A percentile compares a stretch with the other conserved stretches of the same genome.
phyloP scores from a whole-genome alignment of 2,888 invertebrate species.

The Flexamia atlantica region DNA sequence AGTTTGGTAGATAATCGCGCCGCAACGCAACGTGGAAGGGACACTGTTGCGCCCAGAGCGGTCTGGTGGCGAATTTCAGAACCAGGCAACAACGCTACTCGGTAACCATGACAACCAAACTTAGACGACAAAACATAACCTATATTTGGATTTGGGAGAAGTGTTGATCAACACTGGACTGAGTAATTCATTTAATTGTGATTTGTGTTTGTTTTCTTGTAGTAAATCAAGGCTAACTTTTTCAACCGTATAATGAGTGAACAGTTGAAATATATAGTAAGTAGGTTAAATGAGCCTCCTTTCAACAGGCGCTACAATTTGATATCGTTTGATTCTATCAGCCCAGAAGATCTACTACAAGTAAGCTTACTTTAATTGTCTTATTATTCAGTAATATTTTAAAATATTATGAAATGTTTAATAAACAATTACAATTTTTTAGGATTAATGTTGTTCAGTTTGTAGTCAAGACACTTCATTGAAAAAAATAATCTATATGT shows the following conservation, averaged over 20 bases:
- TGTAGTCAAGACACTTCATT: too few species aligned
- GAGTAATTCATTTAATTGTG: neutral
- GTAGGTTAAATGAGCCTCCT: conserved; percentile 84
- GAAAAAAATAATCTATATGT: too few species aligned
- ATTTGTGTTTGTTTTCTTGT: neutral
- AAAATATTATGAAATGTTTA: too few species aligned
- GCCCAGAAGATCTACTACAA: conserved; percentile 86
- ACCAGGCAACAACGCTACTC: conserved; percentile 19
- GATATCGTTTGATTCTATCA: conserved; percentile 90
- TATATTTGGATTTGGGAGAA: too few species aligned
- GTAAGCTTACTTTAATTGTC: too few species aligned
- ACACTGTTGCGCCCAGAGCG: conserved; percentile 34
- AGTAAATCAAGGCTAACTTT: neutral
- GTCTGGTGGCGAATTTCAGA: conserved; percentile 21
- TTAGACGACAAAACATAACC: neutral
- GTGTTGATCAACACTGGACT: neutral
- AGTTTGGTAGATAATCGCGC: conserved; percentile 46
- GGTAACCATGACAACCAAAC: conserved; percentile 40
- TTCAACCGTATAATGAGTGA: conserved; percentile 78
- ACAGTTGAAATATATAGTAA: conserved; percentile 83
- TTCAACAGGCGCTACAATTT: conserved; percentile 87
- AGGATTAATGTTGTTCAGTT: too few species aligned
- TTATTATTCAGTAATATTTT: too few species aligned
- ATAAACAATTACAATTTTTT: too few species aligned
- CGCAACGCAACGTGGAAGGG: conserved; percentile 24